Evolutionary conservation across 2,113 vertebrate genomes (phyloP).

Genomic region (Agapornis roseicollis): DNA sequence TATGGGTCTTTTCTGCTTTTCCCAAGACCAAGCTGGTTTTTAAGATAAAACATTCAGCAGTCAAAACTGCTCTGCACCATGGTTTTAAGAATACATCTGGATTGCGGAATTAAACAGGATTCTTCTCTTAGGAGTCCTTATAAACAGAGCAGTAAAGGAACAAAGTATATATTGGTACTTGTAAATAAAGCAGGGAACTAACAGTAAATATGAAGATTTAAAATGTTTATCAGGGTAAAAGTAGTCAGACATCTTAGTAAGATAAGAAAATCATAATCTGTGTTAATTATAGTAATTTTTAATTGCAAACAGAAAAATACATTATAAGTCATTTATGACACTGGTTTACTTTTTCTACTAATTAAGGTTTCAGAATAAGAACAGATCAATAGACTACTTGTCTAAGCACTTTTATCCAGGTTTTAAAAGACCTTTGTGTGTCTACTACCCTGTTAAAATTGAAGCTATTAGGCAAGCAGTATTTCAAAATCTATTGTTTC

Average conservation of each 20-base stretch:
- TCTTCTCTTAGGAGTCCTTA: neutral
- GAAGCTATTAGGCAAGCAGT: neutral
- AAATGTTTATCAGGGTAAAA: neutral
- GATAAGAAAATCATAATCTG: neutral
- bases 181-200: neutral
- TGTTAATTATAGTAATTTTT: neutral
- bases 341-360: neutral
- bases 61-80: neutral
- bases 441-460: neutral
- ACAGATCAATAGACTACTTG: neutral
- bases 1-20: neutral
- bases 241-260: neutral
- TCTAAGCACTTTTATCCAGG: neutral
- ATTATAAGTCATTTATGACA: neutral
- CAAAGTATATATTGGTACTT: neutral
- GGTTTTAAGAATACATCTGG: neutral
- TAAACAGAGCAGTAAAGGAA: neutral
- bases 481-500: neutral
- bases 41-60: neutral
- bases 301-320: neutral
- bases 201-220: neutral
- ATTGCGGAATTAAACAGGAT: neutral
- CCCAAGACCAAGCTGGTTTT: neutral
- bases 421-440: neutral
- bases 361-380: neutral